These are phyloP conservation scores for Ctenopoma multispine DNA, from an alignment of 2,797 vertebrate species.

Conservation along the genomic window DNA sequence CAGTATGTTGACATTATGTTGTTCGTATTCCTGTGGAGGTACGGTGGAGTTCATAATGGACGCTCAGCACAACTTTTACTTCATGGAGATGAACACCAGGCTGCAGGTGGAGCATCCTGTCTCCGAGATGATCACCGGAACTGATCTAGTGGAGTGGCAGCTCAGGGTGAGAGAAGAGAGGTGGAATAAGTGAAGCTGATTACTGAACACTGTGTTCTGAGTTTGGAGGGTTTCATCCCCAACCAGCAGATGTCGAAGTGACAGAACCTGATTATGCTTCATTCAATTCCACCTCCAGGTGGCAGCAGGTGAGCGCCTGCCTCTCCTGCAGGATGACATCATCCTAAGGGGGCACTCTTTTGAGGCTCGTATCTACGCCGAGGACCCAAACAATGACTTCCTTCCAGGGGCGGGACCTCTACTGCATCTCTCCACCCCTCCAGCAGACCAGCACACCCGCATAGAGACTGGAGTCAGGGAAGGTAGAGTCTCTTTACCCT, in stretches of 20 bases:
- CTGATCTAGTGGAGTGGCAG: constrained; percentile 98
- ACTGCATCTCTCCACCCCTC: constrained; percentile 91
- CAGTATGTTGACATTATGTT: rapidly evolving
- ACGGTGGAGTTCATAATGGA: constrained; percentile 99
- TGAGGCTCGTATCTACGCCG: constrained; percentile 97
- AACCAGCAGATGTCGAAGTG: not conserved
- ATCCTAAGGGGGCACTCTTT: constrained; percentile 92
- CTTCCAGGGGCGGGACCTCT: constrained; percentile 94
- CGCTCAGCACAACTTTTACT: constrained; percentile 94
- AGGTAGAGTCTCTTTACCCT: constrained; percentile 77
- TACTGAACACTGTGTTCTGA: not conserved
- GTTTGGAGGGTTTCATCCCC: not conserved
- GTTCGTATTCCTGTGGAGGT: constrained; percentile 68
- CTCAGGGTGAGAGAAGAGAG: constrained; percentile 85
- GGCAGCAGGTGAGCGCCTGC: constrained; percentile 94
- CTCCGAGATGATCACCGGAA: constrained; percentile 97
- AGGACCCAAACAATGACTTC: constrained; percentile 94
- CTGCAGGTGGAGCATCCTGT: constrained; percentile 98
- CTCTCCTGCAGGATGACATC: constrained; percentile 93
- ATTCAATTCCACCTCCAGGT: constrained; percentile 80
- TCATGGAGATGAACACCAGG: constrained; percentile 99
- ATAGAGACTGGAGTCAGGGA: constrained; percentile 97
- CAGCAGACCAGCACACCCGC: constrained; percentile 85
- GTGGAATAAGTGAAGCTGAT: not conserved
- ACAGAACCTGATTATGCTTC: not conserved